phyloP scores from a whole-genome alignment of 92 coral and sea anemone species.

The Montipora capitata region DNA sequence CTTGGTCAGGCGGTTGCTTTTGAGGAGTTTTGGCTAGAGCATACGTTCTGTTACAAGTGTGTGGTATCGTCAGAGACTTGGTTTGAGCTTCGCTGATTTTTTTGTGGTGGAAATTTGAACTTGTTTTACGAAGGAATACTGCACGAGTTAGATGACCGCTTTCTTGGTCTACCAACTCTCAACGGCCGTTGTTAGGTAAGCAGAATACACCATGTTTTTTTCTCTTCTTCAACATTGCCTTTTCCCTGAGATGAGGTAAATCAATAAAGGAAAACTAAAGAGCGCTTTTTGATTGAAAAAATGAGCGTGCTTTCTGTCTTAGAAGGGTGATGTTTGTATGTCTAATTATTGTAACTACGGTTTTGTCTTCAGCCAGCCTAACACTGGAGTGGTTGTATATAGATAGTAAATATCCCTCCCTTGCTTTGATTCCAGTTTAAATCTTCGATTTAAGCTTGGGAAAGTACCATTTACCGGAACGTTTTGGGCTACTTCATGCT shows the following conservation, averaged over 20 bases:
- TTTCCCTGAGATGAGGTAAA: slow-evolving; percentile 13
- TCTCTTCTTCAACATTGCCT: not conserved
- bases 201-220: slow-evolving; percentile 31
- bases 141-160: slow-evolving; percentile 82
- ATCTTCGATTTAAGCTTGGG: not conserved
- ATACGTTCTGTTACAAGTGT: slow-evolving; percentile 48
- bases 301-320: slow-evolving; percentile 11
- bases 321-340: slow-evolving; percentile 21
- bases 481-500: slow-evolving; percentile 9
- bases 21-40: slow-evolving; percentile 37
- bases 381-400: not conserved
- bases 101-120: slow-evolving; percentile 42
- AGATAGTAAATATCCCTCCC: not conserved
- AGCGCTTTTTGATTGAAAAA: slow-evolving; percentile 10
- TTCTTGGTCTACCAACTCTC: slow-evolving; percentile 63
- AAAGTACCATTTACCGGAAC: not conserved
- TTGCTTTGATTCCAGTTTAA: slow-evolving; percentile 2
- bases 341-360: not conserved
- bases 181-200: slow-evolving; percentile 79
- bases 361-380: not conserved
- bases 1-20: slow-evolving; percentile 27
- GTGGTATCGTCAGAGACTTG: slow-evolving; percentile 38
- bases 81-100: slow-evolving; percentile 30
- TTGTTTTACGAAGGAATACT: slow-evolving; percentile 13
- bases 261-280: not conserved